Base-by-base conservation (phyloP, 2,113 vertebrate species). In the Corydoras sp. region DNA sequence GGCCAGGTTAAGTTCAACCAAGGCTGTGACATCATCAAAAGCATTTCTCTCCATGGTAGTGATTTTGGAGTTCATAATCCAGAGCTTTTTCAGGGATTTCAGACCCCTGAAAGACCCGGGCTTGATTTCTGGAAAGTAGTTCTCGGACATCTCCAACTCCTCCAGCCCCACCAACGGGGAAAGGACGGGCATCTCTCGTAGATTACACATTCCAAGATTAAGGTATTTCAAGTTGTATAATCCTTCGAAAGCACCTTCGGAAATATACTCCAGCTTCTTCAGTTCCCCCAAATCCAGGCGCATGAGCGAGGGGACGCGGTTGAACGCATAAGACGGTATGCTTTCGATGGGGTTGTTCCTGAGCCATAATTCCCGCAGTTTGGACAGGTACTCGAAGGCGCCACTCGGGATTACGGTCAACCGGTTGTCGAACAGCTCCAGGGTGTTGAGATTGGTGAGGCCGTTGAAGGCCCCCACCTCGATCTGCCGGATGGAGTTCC, bases 51-150 rank as follows among this genome's bases (percentile, higher is more conserved):
- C 96, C 29, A 99, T 95, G 68, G 83, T 78, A 78, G 85, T 92
- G 82, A 99, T 92, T 83, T 92, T 95, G 9, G 96, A 97, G 89
- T 97, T 98, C 97, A 99, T 99, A 79, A 99, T 95, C 97, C 97
- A 99, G 6, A 99, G 90, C 83, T 99, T 99, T 18, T 93, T 94
- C 74, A 99, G 90, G 66, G 93, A 93, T 69, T 91, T 93, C 11
- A 99, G 88, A 56, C 96, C 96, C 15, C 88, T 91, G 85, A 98
- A 98, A 30, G 96, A 93, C 51, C 91, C 92, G 0, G 97, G 97
- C 51, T 92, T 90, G 78, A 99, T 90, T 71, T 90, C 88, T 3
- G 95, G 95, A 81, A 99, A 98, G 85, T 95, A 86, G 74, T 99
- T 99, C 72, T 95, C 95, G 2, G 97, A 99, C 89, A 99, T 95